Percentiles rank a stretch among this genome's conserved stretches.
phyloP scores from a whole-genome alignment of 2,888 invertebrate species.

The Lycocerus yunnanus region DNA sequence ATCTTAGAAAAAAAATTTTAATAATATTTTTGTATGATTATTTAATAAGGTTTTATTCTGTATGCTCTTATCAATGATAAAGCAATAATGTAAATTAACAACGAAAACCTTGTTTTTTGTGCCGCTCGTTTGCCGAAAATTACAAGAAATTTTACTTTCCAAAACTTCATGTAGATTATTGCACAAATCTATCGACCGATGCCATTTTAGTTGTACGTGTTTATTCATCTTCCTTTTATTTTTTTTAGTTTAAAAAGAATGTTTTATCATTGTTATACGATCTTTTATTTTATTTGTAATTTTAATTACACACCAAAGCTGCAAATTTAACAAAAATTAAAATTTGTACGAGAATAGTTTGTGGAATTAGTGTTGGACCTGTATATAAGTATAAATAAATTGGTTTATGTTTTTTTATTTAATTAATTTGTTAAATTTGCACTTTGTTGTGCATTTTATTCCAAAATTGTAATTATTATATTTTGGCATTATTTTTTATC shows the following conservation, averaged over 20 bases:
- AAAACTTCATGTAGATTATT: not conserved
- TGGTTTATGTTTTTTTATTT: constrained; percentile 1
- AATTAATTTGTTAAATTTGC: constrained; percentile 21
- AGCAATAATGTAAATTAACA: constrained; percentile 7
- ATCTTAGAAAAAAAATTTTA: not conserved
- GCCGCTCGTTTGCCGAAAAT: not conserved
- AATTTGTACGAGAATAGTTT: not conserved
- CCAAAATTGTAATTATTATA: constrained; percentile 31
- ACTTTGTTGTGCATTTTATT: constrained; percentile 23
- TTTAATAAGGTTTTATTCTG: constrained; percentile 2
- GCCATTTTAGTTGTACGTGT: constrained; percentile 26
- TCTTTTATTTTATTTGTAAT: constrained; percentile 25
- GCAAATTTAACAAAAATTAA: constrained; percentile 9
- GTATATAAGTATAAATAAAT: not conserved
- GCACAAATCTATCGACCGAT: constrained; percentile 16
- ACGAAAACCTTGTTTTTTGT: constrained; percentile 6
- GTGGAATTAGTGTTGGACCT: not conserved
- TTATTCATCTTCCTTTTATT: constrained; percentile 17
- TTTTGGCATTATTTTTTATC: constrained; percentile 47
- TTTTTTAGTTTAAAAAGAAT: constrained; percentile 20
- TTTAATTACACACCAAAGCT: constrained; percentile 4
- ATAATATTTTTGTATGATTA: not conserved
- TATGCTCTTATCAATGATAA: constrained; percentile 2
- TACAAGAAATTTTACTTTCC: not conserved
- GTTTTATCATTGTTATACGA: constrained; percentile 28